These are phyloP conservation scores for Propithecus coquereli DNA, from an alignment of 2,113 vertebrate genomes.

Conservation along the genomic window DNA sequence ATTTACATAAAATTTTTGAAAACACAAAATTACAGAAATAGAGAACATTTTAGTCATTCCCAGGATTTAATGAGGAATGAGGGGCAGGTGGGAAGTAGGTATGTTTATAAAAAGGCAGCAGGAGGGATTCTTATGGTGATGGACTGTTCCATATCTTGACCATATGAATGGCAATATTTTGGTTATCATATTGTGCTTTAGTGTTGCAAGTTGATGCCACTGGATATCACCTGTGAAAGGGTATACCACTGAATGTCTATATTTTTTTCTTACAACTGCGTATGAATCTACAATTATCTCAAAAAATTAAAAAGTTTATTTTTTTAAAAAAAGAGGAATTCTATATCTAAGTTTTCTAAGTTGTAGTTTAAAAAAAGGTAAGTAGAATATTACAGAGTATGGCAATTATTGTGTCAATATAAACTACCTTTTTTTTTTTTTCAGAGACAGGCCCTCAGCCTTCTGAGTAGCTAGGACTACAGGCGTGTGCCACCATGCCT, in stretches of 20 bases:
- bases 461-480: too few species aligned
- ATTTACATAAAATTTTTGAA: not conserved
- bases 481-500: too few species aligned
- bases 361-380: not conserved
- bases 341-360: not conserved
- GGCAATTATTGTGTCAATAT: not conserved
- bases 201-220: not conserved
- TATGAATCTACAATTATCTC: not conserved
- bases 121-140: rapidly evolving
- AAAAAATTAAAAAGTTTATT: not conserved
- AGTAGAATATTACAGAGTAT: not conserved
- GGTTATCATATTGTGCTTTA: not conserved
- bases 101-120: not conserved
- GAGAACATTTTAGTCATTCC: not conserved
- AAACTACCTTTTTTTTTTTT: not conserved
- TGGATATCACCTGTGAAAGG: not conserved
- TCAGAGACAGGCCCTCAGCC: too few species aligned
- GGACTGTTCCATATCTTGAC: not conserved
- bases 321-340: not conserved
- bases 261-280: not conserved
- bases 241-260: not conserved
- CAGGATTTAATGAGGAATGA: not conserved
- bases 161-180: not conserved
- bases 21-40: not conserved
- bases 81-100: not conserved